A percentile compares a stretch with the other conserved stretches of the same genome.
Evolutionary conservation across 2,113 vertebrate genomes (phyloP).

Genomic region (Peucedramus taeniatus): DNA sequence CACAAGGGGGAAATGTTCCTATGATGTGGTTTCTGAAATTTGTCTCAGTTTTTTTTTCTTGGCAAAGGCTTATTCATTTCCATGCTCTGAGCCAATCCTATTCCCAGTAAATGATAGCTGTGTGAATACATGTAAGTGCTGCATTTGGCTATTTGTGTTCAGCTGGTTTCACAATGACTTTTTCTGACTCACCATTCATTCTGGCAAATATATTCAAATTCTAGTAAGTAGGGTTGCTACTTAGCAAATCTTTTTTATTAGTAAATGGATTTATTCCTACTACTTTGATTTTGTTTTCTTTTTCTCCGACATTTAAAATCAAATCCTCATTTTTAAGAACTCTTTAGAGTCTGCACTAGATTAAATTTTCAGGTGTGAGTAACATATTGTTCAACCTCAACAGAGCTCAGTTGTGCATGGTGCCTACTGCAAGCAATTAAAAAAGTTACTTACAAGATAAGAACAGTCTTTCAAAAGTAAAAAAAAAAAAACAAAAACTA

Average conservation of each 20-base stretch:
- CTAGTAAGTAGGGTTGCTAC: not conserved
- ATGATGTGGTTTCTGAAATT: slow-evolving; percentile 39
- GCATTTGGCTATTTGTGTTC: not conserved
- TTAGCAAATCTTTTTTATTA: not conserved
- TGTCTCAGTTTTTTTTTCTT: not conserved
- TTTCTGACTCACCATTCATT: not conserved
- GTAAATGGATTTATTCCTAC: not conserved
- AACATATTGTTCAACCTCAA: not conserved
- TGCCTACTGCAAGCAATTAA: not conserved
- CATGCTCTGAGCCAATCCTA: not conserved
- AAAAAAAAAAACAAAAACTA: not conserved
- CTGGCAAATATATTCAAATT: not conserved
- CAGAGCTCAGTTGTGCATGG: not conserved
- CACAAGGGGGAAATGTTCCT: not conserved
- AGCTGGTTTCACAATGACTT: not conserved
- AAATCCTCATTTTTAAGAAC: not conserved
- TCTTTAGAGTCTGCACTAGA: not conserved
- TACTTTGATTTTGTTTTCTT: not conserved
- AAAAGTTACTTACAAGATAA: not conserved
- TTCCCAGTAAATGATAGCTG: not conserved
- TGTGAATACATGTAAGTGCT: not conserved
- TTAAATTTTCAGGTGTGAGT: not conserved
- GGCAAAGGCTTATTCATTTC: slow-evolving; percentile 9
- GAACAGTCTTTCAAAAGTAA: not conserved
- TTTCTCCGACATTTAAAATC: not conserved